Conservation (phyloP, 1,140 invertebrate genomes). For the Ips nitidus region DNA sequence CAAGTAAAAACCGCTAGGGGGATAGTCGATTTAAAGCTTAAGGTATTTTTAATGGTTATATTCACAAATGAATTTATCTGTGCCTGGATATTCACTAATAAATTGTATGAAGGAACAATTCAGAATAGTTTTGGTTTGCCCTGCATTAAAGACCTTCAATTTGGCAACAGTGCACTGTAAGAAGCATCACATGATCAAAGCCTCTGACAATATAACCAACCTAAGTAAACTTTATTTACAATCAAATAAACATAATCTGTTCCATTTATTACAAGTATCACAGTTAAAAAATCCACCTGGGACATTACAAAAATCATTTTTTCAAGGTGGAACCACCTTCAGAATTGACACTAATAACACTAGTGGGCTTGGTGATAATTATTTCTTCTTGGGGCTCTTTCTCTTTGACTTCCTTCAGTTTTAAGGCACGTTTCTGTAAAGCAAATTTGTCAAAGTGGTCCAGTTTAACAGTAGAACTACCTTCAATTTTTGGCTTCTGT, state of each 20-base stretch:
- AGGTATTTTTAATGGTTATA: slow-evolving; percentile 41
- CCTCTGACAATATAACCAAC: too few relatives aligned
- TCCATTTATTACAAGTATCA: too few relatives aligned
- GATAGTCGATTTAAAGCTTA: slow-evolving; percentile 16
- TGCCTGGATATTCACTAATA: slow-evolving; percentile 52
- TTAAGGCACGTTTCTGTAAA: slow-evolving; percentile 22
- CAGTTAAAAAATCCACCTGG: too few relatives aligned
- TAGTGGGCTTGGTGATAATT: slow-evolving; percentile 10
- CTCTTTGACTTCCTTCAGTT: slow-evolving; percentile 17
- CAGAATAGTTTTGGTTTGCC: background rate
- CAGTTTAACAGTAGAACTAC: slow-evolving; percentile 1
- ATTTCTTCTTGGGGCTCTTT: slow-evolving; percentile 16
- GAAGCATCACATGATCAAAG: too few relatives aligned
- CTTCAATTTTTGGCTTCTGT: slow-evolving; percentile 20
- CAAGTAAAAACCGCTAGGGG: slow-evolving; percentile 18
- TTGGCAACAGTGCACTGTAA: too few relatives aligned
- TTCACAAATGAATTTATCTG: slow-evolving; percentile 51
- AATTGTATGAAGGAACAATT: slow-evolving; percentile 29
- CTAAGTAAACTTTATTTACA: too few relatives aligned
- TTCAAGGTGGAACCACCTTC: background rate
- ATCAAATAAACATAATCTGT: too few relatives aligned
- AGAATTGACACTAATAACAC: slow-evolving; percentile 10
- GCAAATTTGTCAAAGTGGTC: background rate
- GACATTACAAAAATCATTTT: too few relatives aligned
- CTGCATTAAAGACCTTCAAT: too few relatives aligned